Percentiles rank a stretch among this genome's conserved stretches.
These are phyloP conservation scores for Myotis yumanensis DNA, from an alignment of 2,113 vertebrate genomes.

Conservation along the genomic window DNA sequence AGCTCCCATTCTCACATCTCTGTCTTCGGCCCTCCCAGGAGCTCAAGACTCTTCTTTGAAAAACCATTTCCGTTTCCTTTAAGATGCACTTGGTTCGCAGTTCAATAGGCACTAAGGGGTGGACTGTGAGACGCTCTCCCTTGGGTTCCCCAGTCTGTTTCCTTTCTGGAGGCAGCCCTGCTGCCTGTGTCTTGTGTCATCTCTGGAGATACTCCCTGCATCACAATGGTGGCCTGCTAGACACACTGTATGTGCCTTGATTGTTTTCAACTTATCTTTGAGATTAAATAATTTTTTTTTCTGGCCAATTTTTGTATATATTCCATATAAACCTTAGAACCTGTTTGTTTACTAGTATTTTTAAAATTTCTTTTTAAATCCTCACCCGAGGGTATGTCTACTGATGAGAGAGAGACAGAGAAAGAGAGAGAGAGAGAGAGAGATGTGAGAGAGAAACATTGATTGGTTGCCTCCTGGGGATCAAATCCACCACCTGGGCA, in stretches of 20 bases:
- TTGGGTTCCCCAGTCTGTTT: background rate
- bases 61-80: background rate
- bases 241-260: background rate
- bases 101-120: background rate
- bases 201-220: background rate
- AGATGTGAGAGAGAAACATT: too few species aligned
- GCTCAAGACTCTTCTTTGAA: background rate
- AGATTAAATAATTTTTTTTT: background rate
- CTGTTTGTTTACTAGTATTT: background rate
- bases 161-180: background rate
- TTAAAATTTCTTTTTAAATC: background rate
- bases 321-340: background rate
- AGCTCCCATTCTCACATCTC: background rate
- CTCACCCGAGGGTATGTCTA: too few species aligned
- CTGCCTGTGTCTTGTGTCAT: background rate
- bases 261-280: background rate
- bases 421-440: too few species aligned
- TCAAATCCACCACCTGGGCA: too few species aligned
- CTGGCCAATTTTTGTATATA: background rate
- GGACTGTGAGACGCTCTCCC: background rate
- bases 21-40: background rate
- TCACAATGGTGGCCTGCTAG: background rate
- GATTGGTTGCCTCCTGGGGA: too few species aligned
- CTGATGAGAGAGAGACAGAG: too few species aligned
- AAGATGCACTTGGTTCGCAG: background rate